Conservation (phyloP, 2,888 invertebrate genomes). For the Therioaphis trifolii region DNA sequence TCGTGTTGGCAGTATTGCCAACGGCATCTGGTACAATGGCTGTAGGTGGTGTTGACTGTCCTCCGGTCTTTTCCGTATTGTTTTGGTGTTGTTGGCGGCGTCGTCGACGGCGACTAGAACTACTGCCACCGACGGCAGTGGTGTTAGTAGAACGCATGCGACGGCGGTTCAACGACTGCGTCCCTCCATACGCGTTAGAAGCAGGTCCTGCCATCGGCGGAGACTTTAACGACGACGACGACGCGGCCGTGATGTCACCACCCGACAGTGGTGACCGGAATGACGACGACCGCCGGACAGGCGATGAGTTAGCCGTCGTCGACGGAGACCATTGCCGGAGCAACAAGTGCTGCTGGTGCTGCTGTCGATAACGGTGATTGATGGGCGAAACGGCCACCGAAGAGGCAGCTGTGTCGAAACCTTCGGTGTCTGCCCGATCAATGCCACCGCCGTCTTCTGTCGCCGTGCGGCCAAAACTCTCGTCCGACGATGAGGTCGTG, state of each 20-base stretch:
- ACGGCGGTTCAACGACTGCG: constrained; percentile 41
- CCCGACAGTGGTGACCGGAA: constrained; percentile 34
- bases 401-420: not conserved
- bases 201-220: not conserved
- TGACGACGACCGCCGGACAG: constrained; percentile 24
- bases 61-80: not conserved
- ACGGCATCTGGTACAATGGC: not conserved
- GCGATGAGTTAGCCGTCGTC: constrained; percentile 41
- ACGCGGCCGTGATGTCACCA: not conserved
- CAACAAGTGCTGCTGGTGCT: constrained; percentile 15
- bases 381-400: not conserved
- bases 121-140: not conserved
- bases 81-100: constrained; percentile 35
- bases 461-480: constrained; percentile 54
- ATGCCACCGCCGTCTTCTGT: constrained; percentile 54
- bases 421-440: not conserved
- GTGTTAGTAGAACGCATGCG: not conserved
- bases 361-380: constrained; percentile 30
- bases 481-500: constrained; percentile 59
- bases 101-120: constrained; percentile 35
- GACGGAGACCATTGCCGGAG: constrained; percentile 51
- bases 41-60: not conserved
- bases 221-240: constrained; percentile 32
- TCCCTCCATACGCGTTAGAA: constrained; percentile 3
- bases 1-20: not conserved